Conservation (phyloP, 2,113 vertebrate species). For the Phyllostomus discolor region DNA sequence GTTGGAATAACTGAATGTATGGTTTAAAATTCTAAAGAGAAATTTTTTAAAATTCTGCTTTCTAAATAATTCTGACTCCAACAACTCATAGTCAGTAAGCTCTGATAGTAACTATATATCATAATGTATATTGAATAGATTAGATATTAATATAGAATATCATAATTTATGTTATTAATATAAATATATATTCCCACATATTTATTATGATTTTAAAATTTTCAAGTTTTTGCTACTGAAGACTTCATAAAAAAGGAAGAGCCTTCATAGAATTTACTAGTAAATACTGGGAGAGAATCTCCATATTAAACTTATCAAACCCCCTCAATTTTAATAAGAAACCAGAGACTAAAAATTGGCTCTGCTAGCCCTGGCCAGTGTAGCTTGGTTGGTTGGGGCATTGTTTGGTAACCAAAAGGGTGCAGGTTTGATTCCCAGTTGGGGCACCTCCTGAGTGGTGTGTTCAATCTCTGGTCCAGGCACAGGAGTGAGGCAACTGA, state of each 20-base stretch:
- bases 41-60: constrained; percentile 32
- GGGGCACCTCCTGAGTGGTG: too few species aligned
- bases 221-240: neutral
- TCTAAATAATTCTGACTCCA: neutral
- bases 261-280: neutral
- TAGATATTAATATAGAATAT: neutral
- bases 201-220: neutral
- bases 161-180: neutral
- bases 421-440: too few species aligned
- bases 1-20: neutral
- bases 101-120: neutral
- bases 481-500: too few species aligned
- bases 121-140: neutral
- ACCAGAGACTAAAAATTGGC: neutral
- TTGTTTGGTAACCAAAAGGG: too few species aligned
- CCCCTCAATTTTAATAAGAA: neutral
- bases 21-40: constrained; percentile 11
- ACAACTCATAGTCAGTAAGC: neutral
- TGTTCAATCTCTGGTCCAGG: too few species aligned
- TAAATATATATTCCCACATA: neutral
- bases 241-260: neutral
- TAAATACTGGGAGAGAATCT: neutral
- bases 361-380: neutral
- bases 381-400: too few species aligned
- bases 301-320: neutral